These are phyloP conservation scores for Scarus forsteni DNA, from an alignment of 2,797 vertebrate species.

Conservation along the genomic window DNA sequence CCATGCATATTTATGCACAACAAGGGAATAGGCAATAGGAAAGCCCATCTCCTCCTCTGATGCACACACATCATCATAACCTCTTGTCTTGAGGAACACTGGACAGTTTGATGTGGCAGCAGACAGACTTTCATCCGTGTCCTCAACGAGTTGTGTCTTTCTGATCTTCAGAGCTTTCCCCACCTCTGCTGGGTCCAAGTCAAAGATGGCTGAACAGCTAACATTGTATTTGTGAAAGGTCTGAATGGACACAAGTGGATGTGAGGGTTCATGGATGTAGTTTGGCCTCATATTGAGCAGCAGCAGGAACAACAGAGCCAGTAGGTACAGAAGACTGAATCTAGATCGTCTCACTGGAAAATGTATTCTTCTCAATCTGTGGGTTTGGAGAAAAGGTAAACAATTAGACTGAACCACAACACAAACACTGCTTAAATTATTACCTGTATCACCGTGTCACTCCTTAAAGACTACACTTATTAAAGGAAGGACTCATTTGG, in stretches of 20 bases:
- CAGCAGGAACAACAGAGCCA: constrained; percentile 80
- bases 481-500: too few species aligned
- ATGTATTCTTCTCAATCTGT: constrained; percentile 88
- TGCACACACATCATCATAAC: constrained; percentile 58
- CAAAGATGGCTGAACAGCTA: constrained; percentile 70
- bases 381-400: not conserved
- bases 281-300: constrained; percentile 64
- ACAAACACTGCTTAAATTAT: too few species aligned
- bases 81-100: constrained; percentile 37
- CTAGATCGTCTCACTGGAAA: constrained; percentile 60
- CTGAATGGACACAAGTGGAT: constrained; percentile 25
- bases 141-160: constrained; percentile 5
- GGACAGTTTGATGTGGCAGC: constrained; percentile 59
- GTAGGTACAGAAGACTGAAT: constrained; percentile 73
- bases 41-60: constrained; percentile 85
- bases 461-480: too few species aligned
- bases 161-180: constrained; percentile 66
- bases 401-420: too few species aligned
- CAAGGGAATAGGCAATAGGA: constrained; percentile 91
- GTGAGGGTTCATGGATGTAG: constrained; percentile 77
- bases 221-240: constrained; percentile 70
- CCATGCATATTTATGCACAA: constrained; percentile 90
- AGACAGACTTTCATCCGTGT: constrained; percentile 49
- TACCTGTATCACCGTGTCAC: too few species aligned
- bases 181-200: constrained; percentile 78